These are phyloP conservation scores for Myotis vivesi DNA, from an alignment of 2,797 vertebrate species.

Conservation along the genomic window DNA sequence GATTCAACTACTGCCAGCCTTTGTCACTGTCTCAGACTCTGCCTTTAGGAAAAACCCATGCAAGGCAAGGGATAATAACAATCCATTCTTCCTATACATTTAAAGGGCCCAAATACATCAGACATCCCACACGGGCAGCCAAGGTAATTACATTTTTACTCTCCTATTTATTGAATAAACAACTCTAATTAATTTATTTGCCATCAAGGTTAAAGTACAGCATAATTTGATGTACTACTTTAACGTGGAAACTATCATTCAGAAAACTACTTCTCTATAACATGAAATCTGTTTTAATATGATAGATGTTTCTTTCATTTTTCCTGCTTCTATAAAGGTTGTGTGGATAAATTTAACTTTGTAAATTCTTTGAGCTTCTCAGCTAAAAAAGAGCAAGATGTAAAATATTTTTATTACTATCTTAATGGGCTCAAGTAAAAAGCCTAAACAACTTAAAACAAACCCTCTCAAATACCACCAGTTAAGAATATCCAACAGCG, in stretches of 20 bases:
- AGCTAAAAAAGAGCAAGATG: neutral
- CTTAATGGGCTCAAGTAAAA: constrained; percentile 26
- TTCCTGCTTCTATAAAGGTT: neutral
- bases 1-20: neutral
- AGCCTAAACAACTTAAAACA: neutral
- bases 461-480: neutral
- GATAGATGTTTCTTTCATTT: neutral
- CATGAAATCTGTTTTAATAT: neutral
- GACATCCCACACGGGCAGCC: neutral
- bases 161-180: neutral
- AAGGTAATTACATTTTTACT: constrained; percentile 6
- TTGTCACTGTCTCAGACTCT: constrained; percentile 1
- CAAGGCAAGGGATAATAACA: neutral
- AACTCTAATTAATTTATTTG: constrained; percentile 25
- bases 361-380: neutral
- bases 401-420: constrained; percentile 26
- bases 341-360: constrained; percentile 1
- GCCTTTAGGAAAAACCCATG: neutral
- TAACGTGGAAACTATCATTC: neutral
- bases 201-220: neutral
- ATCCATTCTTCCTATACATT: neutral
- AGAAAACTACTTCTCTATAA: constrained; percentile 9
- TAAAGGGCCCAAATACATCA: neutral
- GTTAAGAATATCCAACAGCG: neutral
- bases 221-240: neutral